Base-by-base conservation (phyloP, 2,113 vertebrate species). In the Empidonax traillii region DNA sequence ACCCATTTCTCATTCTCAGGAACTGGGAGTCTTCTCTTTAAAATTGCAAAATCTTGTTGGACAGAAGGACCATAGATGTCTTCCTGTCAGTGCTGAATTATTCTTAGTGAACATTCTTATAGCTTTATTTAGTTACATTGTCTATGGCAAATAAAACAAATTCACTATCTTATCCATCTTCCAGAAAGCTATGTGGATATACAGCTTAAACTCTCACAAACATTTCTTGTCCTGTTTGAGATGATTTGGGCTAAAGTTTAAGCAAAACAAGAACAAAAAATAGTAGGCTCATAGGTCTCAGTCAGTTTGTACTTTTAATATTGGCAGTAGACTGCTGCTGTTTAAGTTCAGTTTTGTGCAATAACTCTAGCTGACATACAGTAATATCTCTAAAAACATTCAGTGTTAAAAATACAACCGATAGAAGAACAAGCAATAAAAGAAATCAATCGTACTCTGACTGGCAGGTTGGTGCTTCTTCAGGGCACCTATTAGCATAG, bases 101-200 rank as follows among this genome's bases (percentile, higher is more conserved):
- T 95, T 94, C 76, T 74, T 87, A 85, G 47, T 46, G 56, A 59
- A 63, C 12, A n/a, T 90, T 87, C 66, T 71, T 78, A 43, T 1
- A 35, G 76, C 41, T 95, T 93, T 90, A 84, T 78, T 95, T 93
- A 78, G 65, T 68, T 81, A 72, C 31, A 56, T 86, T 92, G 88
- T 68, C 65, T 71, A 86, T 1, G 3, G 27, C 12, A n/a, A 77
- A 56, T 63, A 92, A 93, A 94, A 78, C 61, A 81, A 88, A 72
- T 58, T 49, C 73, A 58, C 37, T 77, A 11, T 51, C 59, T 86
- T 86, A 88, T 84, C 47, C 4, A 4, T 88, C 75, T 92, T 90
- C 68, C 56, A 75, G 68, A 90, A 95, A 86, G 15, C 68, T 93
- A 61, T 56, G 49, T 0, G 1, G 65, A 89, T 56, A 78, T 8